phyloP scores from a whole-genome alignment of 2,113 vertebrate species.

The Odocoileus virginianus region DNA sequence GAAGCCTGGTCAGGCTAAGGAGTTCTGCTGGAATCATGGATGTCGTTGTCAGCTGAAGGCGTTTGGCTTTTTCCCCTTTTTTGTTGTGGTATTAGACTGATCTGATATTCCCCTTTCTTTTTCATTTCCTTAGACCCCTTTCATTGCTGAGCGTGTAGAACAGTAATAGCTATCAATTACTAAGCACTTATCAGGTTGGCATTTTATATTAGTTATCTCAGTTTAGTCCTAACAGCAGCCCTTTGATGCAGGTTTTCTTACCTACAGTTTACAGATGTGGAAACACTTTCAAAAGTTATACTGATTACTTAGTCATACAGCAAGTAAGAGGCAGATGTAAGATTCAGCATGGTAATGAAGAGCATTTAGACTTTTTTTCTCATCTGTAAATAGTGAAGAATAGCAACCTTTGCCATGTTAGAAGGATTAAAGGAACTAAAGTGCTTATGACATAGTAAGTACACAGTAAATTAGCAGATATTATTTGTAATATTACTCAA shows the following conservation, averaged over 20 bases:
- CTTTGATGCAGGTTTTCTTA: neutral
- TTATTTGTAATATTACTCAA: neutral
- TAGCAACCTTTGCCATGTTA: neutral
- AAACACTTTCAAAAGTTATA: neutral
- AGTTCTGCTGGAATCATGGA: neutral
- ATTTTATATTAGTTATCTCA: conserved; percentile 22
- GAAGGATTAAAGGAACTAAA: neutral
- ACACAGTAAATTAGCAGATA: neutral
- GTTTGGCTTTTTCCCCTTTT: neutral
- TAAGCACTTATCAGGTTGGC: neutral
- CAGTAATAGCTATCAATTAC: neutral
- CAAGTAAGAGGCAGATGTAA: neutral
- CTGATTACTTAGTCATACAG: neutral
- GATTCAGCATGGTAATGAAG: neutral
- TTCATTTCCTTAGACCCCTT: neutral
- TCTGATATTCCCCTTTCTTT: neutral
- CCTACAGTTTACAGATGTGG: neutral
- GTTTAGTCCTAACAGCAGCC: neutral
- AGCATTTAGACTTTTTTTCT: neutral
- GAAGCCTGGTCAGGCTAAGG: neutral
- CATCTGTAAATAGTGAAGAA: neutral
- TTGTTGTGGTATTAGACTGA: neutral
- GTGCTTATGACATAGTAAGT: neutral
- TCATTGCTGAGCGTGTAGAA: neutral
- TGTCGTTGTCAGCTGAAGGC: neutral